Evolutionary conservation across 2,113 vertebrate species (phyloP).

Genomic region (Vicugna pacos): DNA sequence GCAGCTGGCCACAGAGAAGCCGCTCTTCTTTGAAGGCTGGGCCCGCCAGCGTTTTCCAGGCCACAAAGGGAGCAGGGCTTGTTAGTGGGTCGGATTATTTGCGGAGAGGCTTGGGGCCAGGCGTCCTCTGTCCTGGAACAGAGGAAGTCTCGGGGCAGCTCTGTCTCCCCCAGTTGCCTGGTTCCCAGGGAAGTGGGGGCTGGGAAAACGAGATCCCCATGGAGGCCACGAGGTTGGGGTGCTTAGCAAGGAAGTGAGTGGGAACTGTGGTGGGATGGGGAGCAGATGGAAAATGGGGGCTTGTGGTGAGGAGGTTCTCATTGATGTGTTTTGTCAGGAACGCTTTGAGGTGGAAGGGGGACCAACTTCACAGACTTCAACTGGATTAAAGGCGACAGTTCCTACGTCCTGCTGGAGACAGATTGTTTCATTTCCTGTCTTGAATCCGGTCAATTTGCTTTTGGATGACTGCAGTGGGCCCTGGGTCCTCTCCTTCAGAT

Average conservation of each 20-base stretch:
- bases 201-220: background rate
- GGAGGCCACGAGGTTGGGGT: background rate
- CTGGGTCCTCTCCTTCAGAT: background rate
- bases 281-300: background rate
- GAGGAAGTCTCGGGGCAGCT: background rate
- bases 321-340: slow-evolving; percentile 34
- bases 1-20: background rate
- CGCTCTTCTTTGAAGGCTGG: background rate
- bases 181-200: background rate
- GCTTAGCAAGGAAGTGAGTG: background rate
- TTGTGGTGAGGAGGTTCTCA: background rate
- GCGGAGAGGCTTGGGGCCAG: background rate
- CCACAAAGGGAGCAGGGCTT: background rate
- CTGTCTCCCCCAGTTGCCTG: background rate
- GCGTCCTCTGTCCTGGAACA: background rate
- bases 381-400: background rate
- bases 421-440: slow-evolving; percentile 39
- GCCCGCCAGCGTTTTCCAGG: background rate
- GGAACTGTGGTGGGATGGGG: rapidly evolving
- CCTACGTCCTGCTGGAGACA: slow-evolving; percentile 29
- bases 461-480: background rate
- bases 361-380: background rate
- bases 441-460: background rate
- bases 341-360: slow-evolving; percentile 36
- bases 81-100: slow-evolving; percentile 3